phyloP scores from a whole-genome alignment of 2,797 vertebrate species.

The Echeneis naucrates region DNA sequence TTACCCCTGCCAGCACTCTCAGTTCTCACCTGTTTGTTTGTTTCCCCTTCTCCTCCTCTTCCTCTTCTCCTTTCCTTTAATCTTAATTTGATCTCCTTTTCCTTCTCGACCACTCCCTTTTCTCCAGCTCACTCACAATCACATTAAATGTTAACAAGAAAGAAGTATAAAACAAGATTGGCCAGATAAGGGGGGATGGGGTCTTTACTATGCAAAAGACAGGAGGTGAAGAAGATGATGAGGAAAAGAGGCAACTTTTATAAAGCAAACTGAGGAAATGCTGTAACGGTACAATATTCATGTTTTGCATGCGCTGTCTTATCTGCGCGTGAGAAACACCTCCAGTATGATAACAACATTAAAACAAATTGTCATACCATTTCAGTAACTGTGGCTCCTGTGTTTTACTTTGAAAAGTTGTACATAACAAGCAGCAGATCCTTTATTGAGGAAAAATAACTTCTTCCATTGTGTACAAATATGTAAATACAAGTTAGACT shows the following conservation, averaged over 20 bases:
- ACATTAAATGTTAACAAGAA: constrained; percentile 19
- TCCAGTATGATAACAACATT: constrained; percentile 60
- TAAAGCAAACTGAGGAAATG: constrained; percentile 44
- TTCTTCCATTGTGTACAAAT: background rate
- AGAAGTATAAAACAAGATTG: constrained; percentile 11
- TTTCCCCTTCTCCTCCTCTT: background rate
- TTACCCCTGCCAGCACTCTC: constrained; percentile 6
- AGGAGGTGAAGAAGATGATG: constrained; percentile 24
- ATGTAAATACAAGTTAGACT: background rate
- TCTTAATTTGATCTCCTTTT: constrained; percentile 10
- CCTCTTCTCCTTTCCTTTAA: constrained; percentile 8
- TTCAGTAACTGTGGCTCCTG: constrained; percentile 54
- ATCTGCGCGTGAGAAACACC: constrained; percentile 66
- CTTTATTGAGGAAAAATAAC: background rate
- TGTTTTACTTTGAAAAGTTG: constrained; percentile 37
- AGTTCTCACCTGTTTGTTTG: constrained; percentile 6
- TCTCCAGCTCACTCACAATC: constrained; percentile 10
- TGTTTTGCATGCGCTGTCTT: constrained; percentile 80
- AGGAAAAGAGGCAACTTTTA: constrained; percentile 51
- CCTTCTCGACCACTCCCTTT: background rate
- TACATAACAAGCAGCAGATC: background rate
- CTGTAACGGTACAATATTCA: constrained; percentile 59
- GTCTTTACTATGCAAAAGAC: constrained; percentile 83
- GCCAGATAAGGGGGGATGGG: constrained; percentile 32
- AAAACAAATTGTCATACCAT: constrained; percentile 66